Base-by-base conservation (phyloP, 2,888 invertebrate species). In the Crioceris asparagi region DNA sequence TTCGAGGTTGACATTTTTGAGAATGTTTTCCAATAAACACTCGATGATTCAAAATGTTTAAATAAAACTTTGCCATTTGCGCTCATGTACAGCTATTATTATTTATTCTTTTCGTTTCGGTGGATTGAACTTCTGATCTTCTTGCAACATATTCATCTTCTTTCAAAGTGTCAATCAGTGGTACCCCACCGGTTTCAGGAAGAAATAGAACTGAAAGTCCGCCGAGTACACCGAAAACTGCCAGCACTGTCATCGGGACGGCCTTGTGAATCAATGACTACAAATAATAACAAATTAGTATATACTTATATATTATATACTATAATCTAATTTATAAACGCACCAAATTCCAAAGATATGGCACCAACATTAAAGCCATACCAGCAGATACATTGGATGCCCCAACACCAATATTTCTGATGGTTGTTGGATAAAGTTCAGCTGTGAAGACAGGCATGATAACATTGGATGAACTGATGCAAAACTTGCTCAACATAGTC, bases 401-500 rank as follows among this genome's bases (percentile, higher is more conserved):
- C 3, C 66, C 86, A 51, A 86, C 75, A 1, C 83, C 84, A 23
- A 81, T 77, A 58, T 85, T 86, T 45, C 86, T 69, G 3, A 84
- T 74, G 3, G 81, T 75, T 0, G 86, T 87, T 1, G 86, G 86
- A 55, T 83, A 85, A 25, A 86, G 62, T 64, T 87, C 86, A 0
- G 83, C 80, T 5, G 82, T 76, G 58, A 77, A 85, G 14, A 86
- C 70, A 1, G 85, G 85, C 68, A 84, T 69, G 51, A 84, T 79
- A 55, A 80, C 83, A 53, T 85, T 86, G 14, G 82, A 79, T 1
- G 80, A 75, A 26, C 83, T 81, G 35, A 85, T 80, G 17, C 80
- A 76, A 52, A 85, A 83, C 65, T 85, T 83, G 54, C 83, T 83
- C 41, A 80, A 70, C 81, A 85, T 83, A 29, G 83, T 71, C 48